phyloP scores from a whole-genome alignment of 2,113 vertebrate species.

The Alces alces region DNA sequence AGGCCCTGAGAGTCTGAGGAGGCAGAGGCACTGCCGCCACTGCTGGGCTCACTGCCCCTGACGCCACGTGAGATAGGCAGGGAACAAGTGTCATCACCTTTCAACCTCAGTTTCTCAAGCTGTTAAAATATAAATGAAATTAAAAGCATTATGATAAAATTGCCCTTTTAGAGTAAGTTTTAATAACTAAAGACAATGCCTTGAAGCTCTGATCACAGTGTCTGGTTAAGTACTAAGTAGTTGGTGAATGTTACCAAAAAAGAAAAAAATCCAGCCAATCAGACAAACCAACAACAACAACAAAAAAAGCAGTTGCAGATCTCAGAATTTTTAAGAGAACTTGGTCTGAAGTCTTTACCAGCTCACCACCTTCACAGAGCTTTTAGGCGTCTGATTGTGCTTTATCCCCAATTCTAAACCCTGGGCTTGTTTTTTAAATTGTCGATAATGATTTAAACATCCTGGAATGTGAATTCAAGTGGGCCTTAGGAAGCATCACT shows the following conservation, averaged over 20 bases:
- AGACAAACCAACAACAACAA: neutral
- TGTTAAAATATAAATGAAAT: neutral
- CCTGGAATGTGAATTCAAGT: neutral
- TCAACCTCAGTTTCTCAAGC: neutral
- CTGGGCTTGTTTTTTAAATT: neutral
- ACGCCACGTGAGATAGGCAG: no score
- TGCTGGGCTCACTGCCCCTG: fast-evolving
- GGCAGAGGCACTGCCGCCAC: neutral
- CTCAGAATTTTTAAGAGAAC: neutral
- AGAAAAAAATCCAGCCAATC: neutral
- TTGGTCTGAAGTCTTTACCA: neutral
- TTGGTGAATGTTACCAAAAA: neutral
- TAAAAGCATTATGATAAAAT: neutral
- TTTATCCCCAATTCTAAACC: neutral
- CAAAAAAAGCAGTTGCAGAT: no score
- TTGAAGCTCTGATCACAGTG: neutral
- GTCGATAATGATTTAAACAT: neutral
- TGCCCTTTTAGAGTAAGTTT: neutral
- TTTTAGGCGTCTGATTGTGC: neutral
- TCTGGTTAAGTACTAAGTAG: neutral
- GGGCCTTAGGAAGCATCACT: neutral
- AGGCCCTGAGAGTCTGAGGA: neutral
- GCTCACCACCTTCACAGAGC: neutral
- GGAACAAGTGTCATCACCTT: neutral
- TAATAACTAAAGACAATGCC: neutral